These are phyloP conservation scores for Synanthedon vespiformis DNA, from an alignment of 2,888 invertebrate species.

Conservation along the genomic window DNA sequence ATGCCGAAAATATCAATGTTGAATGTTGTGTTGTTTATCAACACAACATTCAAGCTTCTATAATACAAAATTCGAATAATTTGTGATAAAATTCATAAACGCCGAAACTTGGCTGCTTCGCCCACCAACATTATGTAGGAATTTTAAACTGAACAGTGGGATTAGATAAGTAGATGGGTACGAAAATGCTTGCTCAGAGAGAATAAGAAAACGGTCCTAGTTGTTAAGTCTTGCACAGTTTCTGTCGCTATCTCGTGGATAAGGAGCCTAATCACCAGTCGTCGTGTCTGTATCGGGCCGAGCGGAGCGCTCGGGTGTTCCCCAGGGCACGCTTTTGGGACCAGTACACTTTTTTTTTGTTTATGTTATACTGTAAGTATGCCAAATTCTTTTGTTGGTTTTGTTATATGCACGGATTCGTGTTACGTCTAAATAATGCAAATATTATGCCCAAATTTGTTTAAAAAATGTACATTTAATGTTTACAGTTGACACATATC, in stretches of 20 bases:
- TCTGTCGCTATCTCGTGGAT: slow-evolving; percentile 69
- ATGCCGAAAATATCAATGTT: background rate
- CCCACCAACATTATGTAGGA: slow-evolving; percentile 43
- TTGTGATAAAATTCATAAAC: slow-evolving; percentile 35
- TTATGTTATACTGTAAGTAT: slow-evolving; percentile 68
- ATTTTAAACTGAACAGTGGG: slow-evolving; percentile 53
- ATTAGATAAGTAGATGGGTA: slow-evolving; percentile 63
- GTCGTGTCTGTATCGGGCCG: slow-evolving; percentile 68
- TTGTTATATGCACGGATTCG: slow-evolving; percentile 54
- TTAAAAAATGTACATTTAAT: background rate
- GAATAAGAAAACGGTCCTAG: slow-evolving; percentile 70
- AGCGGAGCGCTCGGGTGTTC: slow-evolving; percentile 53
- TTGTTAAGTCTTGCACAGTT: slow-evolving; percentile 71
- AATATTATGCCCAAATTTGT: background rate
- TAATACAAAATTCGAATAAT: slow-evolving; percentile 4
- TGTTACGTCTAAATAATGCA: slow-evolving; percentile 15
- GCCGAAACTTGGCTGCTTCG: slow-evolving; percentile 31
- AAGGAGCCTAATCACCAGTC: slow-evolving; percentile 70
- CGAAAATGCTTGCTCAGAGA: slow-evolving; percentile 63
- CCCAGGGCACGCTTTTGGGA: slow-evolving; percentile 66
- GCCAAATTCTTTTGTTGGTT: slow-evolving; percentile 65
- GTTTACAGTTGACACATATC: background rate
- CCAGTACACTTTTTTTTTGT: slow-evolving; percentile 68
- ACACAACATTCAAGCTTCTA: too few species aligned
- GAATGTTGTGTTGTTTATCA: background rate